Evolutionary conservation across 2,888 invertebrate species (phyloP).

Genomic region (Lydus trimaculatus): DNA sequence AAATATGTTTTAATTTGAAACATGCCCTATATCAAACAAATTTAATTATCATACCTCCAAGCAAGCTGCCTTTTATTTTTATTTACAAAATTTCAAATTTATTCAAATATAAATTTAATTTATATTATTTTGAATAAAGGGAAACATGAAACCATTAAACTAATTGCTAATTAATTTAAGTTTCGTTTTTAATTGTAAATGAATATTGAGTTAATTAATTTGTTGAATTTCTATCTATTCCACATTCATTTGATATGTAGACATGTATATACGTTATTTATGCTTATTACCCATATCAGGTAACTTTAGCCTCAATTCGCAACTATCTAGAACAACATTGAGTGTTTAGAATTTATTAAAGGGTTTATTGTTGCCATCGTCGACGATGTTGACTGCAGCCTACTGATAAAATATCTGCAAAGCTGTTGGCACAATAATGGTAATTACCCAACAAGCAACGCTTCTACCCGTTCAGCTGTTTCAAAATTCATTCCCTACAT

Average conservation of each 20-base stretch:
- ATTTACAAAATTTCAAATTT: neutral
- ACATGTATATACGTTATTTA: neutral
- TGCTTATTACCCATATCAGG: neutral
- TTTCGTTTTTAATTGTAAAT: neutral
- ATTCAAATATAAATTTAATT: neutral
- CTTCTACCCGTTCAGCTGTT: neutral
- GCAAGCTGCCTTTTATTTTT: neutral
- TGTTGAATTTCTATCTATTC: neutral
- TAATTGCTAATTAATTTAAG: neutral
- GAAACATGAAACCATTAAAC: neutral
- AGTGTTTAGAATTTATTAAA: neutral
- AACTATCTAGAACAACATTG: neutral
- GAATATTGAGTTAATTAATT: too few species aligned
- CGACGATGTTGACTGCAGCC: neutral
- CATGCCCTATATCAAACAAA: neutral
- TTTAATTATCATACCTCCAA: neutral
- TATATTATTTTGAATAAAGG: neutral
- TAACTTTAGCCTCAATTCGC: neutral
- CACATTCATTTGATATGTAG: neutral
- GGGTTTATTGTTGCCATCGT: neutral
- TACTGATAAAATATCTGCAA: slow-evolving; percentile 2
- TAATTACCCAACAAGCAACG: neutral
- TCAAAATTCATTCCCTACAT: neutral
- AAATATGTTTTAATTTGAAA: neutral
- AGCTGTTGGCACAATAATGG: neutral